Conservation (phyloP, 2,888 invertebrate species). For the Eremobia ochroleuca region DNA sequence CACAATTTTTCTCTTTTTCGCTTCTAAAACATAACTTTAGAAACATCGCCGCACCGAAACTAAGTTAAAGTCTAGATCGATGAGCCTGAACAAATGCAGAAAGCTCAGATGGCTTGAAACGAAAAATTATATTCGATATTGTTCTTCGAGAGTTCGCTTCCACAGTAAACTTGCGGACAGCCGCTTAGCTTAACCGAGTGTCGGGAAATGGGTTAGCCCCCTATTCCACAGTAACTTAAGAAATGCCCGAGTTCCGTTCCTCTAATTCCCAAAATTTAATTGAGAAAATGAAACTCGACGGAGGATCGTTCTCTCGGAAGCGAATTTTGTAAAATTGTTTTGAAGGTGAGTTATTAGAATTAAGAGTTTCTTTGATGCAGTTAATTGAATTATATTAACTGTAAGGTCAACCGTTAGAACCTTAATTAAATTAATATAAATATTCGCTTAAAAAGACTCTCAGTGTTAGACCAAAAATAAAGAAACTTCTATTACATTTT, state of each 20-base stretch:
- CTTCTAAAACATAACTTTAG: slow-evolving; percentile 7
- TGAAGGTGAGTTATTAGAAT: slow-evolving; percentile 56
- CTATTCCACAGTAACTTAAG: slow-evolving; percentile 67
- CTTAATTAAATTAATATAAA: slow-evolving; percentile 42
- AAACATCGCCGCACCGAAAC: slow-evolving; percentile 6
- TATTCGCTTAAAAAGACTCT: slow-evolving; percentile 15
- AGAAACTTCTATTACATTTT: slow-evolving; percentile 2
- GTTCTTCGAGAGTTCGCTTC: slow-evolving; percentile 36
- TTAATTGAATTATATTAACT: slow-evolving; percentile 47
- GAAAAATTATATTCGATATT: slow-evolving; percentile 20
- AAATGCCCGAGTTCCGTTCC: slow-evolving; percentile 63
- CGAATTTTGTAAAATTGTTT: slow-evolving; percentile 58
- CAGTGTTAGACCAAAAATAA: slow-evolving; percentile 7
- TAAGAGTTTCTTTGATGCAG: slow-evolving; percentile 54
- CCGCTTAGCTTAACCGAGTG: slow-evolving; percentile 44
- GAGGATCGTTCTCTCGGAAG: slow-evolving; percentile 39
- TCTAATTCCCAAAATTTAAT: slow-evolving; percentile 70
- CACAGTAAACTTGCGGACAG: slow-evolving; percentile 63
- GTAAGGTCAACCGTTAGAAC: slow-evolving; percentile 24
- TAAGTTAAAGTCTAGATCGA: slow-evolving; percentile 32
- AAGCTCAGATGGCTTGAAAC: slow-evolving; percentile 10
- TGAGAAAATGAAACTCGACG: slow-evolving; percentile 66
- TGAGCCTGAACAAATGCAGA: slow-evolving; percentile 10
- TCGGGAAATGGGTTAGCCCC: slow-evolving; percentile 52
- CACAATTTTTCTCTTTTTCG: background rate